Evolutionary conservation across 2,797 vertebrate species (phyloP).

Genomic region (Myotis myotis): DNA sequence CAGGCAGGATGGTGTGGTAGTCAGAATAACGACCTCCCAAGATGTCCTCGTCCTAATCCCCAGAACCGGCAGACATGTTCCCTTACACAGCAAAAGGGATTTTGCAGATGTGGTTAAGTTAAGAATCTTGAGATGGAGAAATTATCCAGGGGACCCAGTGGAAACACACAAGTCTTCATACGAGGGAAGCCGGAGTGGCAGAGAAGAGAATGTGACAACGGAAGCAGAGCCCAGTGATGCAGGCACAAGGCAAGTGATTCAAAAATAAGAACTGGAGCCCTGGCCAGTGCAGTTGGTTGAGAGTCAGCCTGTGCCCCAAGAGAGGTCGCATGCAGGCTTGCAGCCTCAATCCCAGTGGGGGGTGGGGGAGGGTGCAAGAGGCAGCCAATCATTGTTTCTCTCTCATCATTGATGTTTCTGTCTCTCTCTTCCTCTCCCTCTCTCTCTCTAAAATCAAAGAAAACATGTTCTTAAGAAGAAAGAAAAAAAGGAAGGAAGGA

Average conservation of each 20-base stretch:
- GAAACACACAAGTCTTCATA: background rate
- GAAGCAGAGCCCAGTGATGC: background rate
- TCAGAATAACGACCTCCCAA: background rate
- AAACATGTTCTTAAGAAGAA: no score
- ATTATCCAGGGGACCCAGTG: background rate
- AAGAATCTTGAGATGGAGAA: background rate
- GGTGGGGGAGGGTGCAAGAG: no score
- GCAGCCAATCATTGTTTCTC: no score
- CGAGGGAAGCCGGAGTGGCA: background rate
- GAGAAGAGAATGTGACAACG: background rate
- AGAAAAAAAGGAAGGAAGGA: accelerated
- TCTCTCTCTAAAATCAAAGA: no score
- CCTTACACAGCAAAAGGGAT: background rate
- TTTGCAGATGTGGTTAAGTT: background rate
- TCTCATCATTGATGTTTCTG: no score
- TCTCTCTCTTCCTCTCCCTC: no score
- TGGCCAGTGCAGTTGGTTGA: no score
- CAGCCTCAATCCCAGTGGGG: no score
- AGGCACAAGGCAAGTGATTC: background rate
- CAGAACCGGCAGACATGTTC: background rate
- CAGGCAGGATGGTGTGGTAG: background rate
- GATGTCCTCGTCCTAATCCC: background rate
- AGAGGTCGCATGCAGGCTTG: no score
- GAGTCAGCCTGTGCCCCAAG: no score
- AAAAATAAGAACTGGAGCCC: background rate